Conservation (phyloP, 2,888 invertebrate species). For the Heliconius sara region DNA sequence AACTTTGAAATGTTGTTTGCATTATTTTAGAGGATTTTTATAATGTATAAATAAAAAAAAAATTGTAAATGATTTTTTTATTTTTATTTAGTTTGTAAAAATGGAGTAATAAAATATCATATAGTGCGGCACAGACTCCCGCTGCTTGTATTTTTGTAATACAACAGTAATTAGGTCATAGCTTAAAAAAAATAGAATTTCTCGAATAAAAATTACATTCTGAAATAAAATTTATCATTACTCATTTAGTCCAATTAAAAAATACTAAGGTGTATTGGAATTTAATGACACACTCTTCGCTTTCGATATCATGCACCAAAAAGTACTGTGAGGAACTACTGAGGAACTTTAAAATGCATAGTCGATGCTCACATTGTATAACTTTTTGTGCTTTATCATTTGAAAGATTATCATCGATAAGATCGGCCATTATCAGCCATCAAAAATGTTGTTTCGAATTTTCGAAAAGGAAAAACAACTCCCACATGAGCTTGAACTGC, state of each 20-base stretch:
- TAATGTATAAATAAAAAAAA: too few species aligned
- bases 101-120: too few species aligned
- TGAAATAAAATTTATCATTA: background rate
- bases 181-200: background rate
- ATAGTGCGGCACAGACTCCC: background rate
- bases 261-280: background rate
- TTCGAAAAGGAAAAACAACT: constrained; percentile 42
- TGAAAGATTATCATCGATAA: constrained; percentile 43
- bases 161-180: background rate
- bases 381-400: constrained; percentile 45
- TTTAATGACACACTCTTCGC: background rate
- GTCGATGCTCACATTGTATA: constrained; percentile 16
- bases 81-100: too few species aligned
- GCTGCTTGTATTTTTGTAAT: background rate
- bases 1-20: too few species aligned
- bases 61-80: too few species aligned
- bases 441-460: constrained; percentile 43
- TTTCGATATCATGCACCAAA: background rate
- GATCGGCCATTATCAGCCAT: constrained; percentile 42
- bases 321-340: background rate
- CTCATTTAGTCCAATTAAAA: background rate
- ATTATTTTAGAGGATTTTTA: too few species aligned
- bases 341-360: constrained; percentile 9
- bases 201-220: background rate
- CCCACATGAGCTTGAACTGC: constrained; percentile 34